Evolutionary conservation across 2,113 vertebrate species (phyloP), one percentile per base, ranked within the genome.

Genomic region (Periophthalmus modestus): DNA sequence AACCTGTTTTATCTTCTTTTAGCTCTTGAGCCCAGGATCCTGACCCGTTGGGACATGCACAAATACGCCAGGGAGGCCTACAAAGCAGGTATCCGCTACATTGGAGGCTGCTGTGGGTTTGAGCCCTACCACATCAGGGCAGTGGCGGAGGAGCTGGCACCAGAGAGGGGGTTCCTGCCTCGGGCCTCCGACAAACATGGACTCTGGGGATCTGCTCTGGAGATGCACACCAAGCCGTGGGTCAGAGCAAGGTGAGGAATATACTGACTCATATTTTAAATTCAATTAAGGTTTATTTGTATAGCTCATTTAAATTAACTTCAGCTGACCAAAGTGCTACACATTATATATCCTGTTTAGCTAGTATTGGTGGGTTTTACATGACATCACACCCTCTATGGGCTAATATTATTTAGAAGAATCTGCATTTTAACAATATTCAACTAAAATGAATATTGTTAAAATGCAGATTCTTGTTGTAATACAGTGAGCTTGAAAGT

Each of bases 161-260:
- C 91, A 0, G 96, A 99, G 88, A 96, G 95, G 78, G 95, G 96
- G 3, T 86, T 91, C 78, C 77, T 96, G 73, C 96, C 97, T 0
- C 62, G 82, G 21, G 97, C 92, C 21, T 97, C 96, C 14, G 94
- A 98, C 78, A 98, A 99, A 81, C 97, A 99, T 1, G 97, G 96
- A 39, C 90, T 65, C 85, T 99, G 98, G 97, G 97, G 96, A 0
- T 83, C 92, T 21, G 92, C 90, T 66, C 86, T 99, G 78, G 93
- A 95, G 82, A 98, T 98, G 97, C 97, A 99, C 87, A 99, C 97
- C 80, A 99, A 99, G 72, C 97, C 98, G 16, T 99, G 97, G 97
- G 94, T 99, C 85, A 92, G 97, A 93, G 97, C 97, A 81, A 96
- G 98, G 98, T 99, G 75, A 71, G 92, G 78, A 28, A 23, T 19